phyloP scores from a whole-genome alignment of 2,888 invertebrate genomes.

The Entomobrya multifasciata region DNA sequence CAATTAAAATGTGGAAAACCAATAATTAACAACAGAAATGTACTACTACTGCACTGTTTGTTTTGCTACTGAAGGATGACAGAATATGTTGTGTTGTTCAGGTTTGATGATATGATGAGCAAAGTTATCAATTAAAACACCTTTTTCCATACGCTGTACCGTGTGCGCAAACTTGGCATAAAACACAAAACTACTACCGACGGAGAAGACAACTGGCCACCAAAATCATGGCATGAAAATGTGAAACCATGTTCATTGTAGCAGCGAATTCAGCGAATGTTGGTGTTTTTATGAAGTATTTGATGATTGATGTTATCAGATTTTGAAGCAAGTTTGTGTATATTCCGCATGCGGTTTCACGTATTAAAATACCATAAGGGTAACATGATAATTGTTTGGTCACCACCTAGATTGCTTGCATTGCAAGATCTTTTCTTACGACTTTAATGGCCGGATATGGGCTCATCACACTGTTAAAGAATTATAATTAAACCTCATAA shows the following conservation, averaged over 20 bases:
- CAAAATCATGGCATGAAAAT: not conserved
- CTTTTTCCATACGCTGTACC: no score
- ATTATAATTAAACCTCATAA: not conserved
- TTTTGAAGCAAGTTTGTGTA: not conserved
- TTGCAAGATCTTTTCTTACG: not conserved
- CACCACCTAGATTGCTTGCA: not conserved
- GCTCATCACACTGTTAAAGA: not conserved
- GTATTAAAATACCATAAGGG: not conserved
- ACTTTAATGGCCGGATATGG: slow-evolving; percentile 24
- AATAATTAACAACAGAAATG: not conserved
- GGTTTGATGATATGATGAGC: not conserved
- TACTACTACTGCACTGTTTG: not conserved
- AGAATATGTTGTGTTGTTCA: slow-evolving; percentile 2
- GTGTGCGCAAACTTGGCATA: no score
- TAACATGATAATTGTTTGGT: not conserved
- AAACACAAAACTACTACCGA: no score
- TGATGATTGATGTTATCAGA: not conserved
- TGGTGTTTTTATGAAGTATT: not conserved
- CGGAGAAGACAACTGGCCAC: not conserved
- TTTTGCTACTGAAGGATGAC: slow-evolving; percentile 10
- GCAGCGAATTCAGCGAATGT: no score
- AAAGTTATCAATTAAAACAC: slow-evolving; percentile 14
- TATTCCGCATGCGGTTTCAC: not conserved
- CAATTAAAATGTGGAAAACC: not conserved
- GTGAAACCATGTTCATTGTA: not conserved